phyloP scores from a whole-genome alignment of 2,113 vertebrate genomes.

The Sapajus apella region DNA sequence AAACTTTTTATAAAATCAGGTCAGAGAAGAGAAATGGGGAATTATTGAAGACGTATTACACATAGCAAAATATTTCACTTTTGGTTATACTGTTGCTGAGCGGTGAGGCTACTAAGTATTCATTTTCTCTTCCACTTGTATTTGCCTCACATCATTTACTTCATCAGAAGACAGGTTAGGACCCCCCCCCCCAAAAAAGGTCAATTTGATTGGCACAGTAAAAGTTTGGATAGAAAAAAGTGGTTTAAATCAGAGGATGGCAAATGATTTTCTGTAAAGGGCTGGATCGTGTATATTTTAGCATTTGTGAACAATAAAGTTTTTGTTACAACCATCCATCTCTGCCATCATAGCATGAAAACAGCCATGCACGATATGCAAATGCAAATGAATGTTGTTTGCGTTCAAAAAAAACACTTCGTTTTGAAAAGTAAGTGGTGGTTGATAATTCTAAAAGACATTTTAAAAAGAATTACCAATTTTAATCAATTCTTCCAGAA shows the following conservation, averaged over 20 bases:
- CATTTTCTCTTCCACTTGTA: neutral
- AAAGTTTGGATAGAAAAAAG: neutral
- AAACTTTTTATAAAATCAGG: neutral
- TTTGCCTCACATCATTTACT: neutral
- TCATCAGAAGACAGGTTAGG: neutral
- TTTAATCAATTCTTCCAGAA: neutral
- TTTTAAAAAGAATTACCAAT: neutral
- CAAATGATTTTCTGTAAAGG: neutral
- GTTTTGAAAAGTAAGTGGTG: neutral
- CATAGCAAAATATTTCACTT: neutral
- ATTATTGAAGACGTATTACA: neutral
- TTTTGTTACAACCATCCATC: neutral
- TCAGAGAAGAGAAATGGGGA: neutral
- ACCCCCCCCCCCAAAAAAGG: too few relatives aligned
- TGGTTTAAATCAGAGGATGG: neutral
- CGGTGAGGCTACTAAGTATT: neutral
- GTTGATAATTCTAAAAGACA: neutral
- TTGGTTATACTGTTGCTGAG: neutral
- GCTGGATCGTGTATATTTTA: neutral
- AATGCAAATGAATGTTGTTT: neutral
- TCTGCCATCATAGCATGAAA: neutral
- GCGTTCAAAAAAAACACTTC: neutral
- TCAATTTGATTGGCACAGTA: neutral
- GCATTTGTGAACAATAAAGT: neutral
- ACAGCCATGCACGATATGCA: neutral